Base-by-base conservation (phyloP, 1,140 invertebrate genomes). In the Scaptomyza hsui region DNA sequence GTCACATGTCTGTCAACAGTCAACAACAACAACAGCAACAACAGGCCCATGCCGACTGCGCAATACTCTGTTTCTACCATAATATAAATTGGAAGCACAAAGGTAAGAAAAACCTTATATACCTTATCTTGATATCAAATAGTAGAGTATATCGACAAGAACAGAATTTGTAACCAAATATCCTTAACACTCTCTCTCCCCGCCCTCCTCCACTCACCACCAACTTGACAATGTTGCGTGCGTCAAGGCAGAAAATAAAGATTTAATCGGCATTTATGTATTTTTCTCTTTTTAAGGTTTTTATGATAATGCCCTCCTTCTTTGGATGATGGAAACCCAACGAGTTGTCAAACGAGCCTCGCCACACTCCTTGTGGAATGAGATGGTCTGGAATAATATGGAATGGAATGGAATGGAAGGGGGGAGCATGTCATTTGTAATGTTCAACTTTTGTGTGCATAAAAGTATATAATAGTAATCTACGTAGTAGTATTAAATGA, bases 1-100 rank as follows among this genome's bases (percentile, higher is more conserved):
- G 82, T 88, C 81, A 88, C 65, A 86, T 72, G 81, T 88, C 81
- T 81, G 82, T 86, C 81, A 85, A 86, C 81, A 81, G 68, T 78
- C 75, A 75, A 29, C 4, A 41, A 13, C 35, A 51, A 13, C 37
- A 53, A 3, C 2, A 16, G 26, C 19, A 41, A 4, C 3, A 4
- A 37, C 2, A 35, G 2, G n/a, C n/a, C n/a, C n/a, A n/a, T 3
- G 12, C 32, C 32, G 32, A 35, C 10, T 35, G 12, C 2, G 10
- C 2, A 35, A 35, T 35, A 35, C 32, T n/a, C 32, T 35, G 0
- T 12, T 35, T 35, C 4, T 10, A n/a, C n/a, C n/a, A n/a, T n/a
- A n/a, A n/a, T n/a, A n/a, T n/a, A n/a, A n/a, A n/a, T n/a, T n/a
- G n/a, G n/a, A n/a, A n/a, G n/a, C n/a, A n/a, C n/a, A n/a, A n/a